phyloP scores from a whole-genome alignment of 2,113 vertebrate species.

The Xerus inauris region DNA sequence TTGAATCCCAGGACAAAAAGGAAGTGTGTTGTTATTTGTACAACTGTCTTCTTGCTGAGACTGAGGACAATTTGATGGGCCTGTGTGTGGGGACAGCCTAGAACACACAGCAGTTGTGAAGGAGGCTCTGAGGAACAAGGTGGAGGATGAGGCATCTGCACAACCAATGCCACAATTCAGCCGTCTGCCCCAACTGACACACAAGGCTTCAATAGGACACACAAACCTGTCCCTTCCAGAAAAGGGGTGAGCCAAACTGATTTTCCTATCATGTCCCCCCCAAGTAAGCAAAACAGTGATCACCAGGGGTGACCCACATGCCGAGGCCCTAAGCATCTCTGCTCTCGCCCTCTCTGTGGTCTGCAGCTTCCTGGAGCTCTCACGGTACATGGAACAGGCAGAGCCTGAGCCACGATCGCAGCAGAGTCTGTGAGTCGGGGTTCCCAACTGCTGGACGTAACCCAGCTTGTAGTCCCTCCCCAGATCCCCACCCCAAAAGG shows the following conservation, averaged over 20 bases:
- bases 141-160: fast-evolving
- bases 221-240: background rate
- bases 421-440: background rate
- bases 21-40: fast-evolving
- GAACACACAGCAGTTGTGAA: fast-evolving
- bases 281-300: background rate
- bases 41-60: background rate
- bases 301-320: no score
- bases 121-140: background rate
- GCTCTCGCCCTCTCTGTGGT: background rate
- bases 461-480: no score
- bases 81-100: background rate
- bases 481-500: no score
- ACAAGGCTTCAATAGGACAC: background rate
- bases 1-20: no score
- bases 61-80: background rate
- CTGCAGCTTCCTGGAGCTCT: background rate
- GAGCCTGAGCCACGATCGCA: background rate
- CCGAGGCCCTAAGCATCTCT: background rate
- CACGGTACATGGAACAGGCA: fast-evolving
- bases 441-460: background rate
- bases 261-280: background rate
- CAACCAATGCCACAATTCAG: background rate
- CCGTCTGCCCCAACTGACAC: background rate
- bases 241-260: background rate